Base-by-base conservation (phyloP, 2,113 vertebrate species). In the Erythrocercus mccallii region DNA sequence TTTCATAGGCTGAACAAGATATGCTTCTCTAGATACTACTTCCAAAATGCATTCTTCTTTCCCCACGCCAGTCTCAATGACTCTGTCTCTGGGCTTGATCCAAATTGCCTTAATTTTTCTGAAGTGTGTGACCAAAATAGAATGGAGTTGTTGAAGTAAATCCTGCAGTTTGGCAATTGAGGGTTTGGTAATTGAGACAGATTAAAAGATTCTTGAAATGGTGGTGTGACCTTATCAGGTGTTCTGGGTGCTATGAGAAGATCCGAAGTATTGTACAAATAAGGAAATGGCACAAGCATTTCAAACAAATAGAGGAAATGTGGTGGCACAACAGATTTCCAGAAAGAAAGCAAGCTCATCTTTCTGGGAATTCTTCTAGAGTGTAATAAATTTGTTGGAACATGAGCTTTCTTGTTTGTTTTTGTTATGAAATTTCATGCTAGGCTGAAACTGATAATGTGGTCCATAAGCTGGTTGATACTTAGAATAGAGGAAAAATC, bases 21-120 rank as follows among this genome's bases (percentile, higher is more conserved):
- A 50, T 60, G 6, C 21, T 91, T 7, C 22, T 40, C 33, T 60
- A 44, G 40, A 25, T 64, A 44, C 24, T 68, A 14, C 4, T 76
- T 79, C 35, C 4, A 16, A 68, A 44, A 48, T 37, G 5, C 21
- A 42, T 71, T 51, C 11, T 76, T 92, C 62, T 51, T 64, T 12
- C 21, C 5, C 12, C 0, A 6, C 1, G 1, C 40, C 33, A 70
- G 1, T 61, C 23, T 44, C 20, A 20, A 7, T 74, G 12, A 57
- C 42, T 5, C 6, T 66, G 16, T 51, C 24, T 88, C 22, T 80
- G 38, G 11, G 11, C 19, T 82, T 72, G 7, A 45, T 92, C 21
- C 6, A 7, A 15, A 37, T 82, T 64, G 51, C 47, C 21, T 51
- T 69, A 6, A 16, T 70, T 27, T 85, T 66, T 81, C 51, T 66